Percentiles rank a stretch among this genome's conserved stretches.
phyloP scores from a whole-genome alignment of 2,888 invertebrate genomes.

The Leptothorax acervorum region DNA sequence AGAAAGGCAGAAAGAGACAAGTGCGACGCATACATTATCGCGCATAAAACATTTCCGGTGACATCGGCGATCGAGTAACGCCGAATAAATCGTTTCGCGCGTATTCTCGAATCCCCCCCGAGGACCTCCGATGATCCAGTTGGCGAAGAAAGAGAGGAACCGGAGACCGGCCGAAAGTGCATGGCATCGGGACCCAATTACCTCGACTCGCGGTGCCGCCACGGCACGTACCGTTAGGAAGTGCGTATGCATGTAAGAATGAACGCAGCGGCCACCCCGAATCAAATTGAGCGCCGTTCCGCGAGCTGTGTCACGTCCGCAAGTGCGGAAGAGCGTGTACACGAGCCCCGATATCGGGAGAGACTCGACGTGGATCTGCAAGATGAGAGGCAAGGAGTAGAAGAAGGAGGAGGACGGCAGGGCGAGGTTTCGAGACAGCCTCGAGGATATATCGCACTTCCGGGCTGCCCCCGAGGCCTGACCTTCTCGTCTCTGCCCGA shows the following conservation, averaged over 20 bases:
- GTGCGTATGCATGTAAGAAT: slow-evolving; percentile 48
- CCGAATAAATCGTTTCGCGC: slow-evolving; percentile 39
- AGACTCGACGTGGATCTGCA: slow-evolving; percentile 39
- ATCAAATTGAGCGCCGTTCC: slow-evolving; percentile 69
- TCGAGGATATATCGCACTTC: slow-evolving; percentile 77
- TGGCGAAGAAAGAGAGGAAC: slow-evolving; percentile 32
- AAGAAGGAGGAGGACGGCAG: slow-evolving; percentile 45
- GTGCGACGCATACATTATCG: slow-evolving; percentile 30
- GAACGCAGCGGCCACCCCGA: slow-evolving; percentile 66
- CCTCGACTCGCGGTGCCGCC: slow-evolving; percentile 61
- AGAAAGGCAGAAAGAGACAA: neutral
- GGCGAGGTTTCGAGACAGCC: slow-evolving; percentile 67
- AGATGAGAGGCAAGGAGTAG: slow-evolving; percentile 30
- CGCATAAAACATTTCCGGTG: slow-evolving; percentile 47
- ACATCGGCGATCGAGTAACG: slow-evolving; percentile 25
- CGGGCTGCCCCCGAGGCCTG: slow-evolving; percentile 75
- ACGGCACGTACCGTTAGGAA: slow-evolving; percentile 71
- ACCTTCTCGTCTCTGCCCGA: slow-evolving; percentile 69
- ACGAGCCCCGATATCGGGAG: slow-evolving; percentile 42
- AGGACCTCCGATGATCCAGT: slow-evolving; percentile 44
- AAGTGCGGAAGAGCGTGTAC: slow-evolving; percentile 26
- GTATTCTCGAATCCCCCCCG: slow-evolving; percentile 13
- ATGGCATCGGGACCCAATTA: slow-evolving; percentile 70
- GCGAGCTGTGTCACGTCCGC: slow-evolving; percentile 57
- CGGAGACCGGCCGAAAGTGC: slow-evolving; percentile 67